These are phyloP conservation scores for Eupithecia pulchellata DNA, from an alignment of 2,888 invertebrate genomes.

Conservation along the genomic window DNA sequence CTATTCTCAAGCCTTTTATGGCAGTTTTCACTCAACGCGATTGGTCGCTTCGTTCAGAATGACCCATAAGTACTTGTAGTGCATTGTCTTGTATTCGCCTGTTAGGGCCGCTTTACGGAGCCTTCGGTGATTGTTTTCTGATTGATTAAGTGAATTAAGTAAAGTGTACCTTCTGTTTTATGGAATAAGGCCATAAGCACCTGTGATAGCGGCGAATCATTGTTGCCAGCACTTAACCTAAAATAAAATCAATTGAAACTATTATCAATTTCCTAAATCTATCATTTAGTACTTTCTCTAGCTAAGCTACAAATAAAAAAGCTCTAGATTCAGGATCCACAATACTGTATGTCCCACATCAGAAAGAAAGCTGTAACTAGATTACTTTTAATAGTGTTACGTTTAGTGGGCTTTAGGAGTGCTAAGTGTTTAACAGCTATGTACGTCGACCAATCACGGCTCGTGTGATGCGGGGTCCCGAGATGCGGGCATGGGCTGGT, in stretches of 20 bases:
- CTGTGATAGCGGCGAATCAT: background rate
- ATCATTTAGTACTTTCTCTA: background rate
- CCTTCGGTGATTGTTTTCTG: constrained; percentile 49
- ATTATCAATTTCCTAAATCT: no score
- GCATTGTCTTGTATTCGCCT: constrained; percentile 69
- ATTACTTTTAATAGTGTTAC: background rate
- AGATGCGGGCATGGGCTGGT: background rate
- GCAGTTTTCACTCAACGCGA: constrained; percentile 83
- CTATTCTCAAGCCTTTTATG: constrained; percentile 71
- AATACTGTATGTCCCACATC: background rate
- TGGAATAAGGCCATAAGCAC: background rate
- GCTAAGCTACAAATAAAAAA: background rate
- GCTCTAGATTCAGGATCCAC: background rate
- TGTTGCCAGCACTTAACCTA: no score
- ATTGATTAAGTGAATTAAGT: constrained; percentile 38
- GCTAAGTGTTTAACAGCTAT: background rate
- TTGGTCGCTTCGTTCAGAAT: constrained; percentile 70
- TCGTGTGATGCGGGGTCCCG: background rate
- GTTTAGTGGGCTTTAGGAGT: background rate
- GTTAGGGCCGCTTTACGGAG: constrained; percentile 50
- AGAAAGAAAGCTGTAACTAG: background rate
- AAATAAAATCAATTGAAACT: background rate
- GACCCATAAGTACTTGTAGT: constrained; percentile 66
- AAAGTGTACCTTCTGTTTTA: background rate
- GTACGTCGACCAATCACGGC: background rate